Conservation (phyloP, 2,888 invertebrate genomes). For the Graphium colonna region DNA sequence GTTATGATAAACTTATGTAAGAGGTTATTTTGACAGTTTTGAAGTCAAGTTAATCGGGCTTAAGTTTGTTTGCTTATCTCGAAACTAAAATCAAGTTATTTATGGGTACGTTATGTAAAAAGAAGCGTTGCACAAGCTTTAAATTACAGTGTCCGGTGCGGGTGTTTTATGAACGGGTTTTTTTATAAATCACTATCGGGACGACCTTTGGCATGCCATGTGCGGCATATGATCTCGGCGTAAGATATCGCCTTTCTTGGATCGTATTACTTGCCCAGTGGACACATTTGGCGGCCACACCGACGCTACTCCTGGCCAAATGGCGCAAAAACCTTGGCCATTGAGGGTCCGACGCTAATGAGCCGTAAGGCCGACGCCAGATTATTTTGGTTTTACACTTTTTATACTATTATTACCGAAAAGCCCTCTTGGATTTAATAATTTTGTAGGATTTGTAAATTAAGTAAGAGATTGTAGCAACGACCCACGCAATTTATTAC, state of each 20-base stretch:
- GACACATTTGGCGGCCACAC: conserved; percentile 70
- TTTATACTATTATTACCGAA: too few relatives aligned
- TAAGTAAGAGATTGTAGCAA: too few relatives aligned
- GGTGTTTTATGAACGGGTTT: conserved; percentile 3
- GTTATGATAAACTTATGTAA: too few relatives aligned
- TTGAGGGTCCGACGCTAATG: conserved; percentile 48
- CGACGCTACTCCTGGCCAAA: conserved; percentile 49
- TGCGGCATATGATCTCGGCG: conserved; percentile 50
- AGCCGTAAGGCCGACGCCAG: conserved; percentile 43
- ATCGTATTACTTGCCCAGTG: conserved; percentile 56
- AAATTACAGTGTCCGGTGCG: conserved; percentile 3
- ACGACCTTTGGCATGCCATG: conserved; percentile 66
- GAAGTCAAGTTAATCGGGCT: too few relatives aligned
- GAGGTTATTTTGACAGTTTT: too few relatives aligned
- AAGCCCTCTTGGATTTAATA: too few relatives aligned
- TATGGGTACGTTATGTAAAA: background rate
- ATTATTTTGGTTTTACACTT: conserved; percentile 37
- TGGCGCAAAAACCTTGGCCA: conserved; percentile 57
- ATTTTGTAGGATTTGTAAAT: too few relatives aligned
- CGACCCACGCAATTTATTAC: too few relatives aligned
- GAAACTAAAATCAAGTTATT: background rate
- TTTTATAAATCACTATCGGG: conserved; percentile 37
- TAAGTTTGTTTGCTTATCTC: too few relatives aligned
- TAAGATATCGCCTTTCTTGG: conserved; percentile 46
- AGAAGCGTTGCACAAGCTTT: conserved; percentile 25